A percentile compares a stretch with the other conserved stretches of the same genome.
These are phyloP conservation scores for Hexactinellida sp. DNA, from an alignment of 37 sponge, comb jelly and placozoan genomes.

Conservation along the genomic window DNA sequence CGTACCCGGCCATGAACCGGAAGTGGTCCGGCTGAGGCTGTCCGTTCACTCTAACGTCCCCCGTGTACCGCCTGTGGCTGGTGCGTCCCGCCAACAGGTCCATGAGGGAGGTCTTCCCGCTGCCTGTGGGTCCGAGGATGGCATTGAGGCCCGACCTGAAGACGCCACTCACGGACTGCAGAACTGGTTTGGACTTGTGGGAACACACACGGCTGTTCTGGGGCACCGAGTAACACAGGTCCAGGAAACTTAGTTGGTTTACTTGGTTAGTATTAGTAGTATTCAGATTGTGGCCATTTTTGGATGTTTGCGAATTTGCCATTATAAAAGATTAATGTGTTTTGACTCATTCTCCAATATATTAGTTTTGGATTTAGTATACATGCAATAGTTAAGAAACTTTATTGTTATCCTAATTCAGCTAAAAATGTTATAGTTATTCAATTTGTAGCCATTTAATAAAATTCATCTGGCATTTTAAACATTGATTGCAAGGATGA, in stretches of 20 bases:
- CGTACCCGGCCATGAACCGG: constrained; percentile 52
- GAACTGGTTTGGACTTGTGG: not conserved
- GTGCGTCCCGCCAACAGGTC: constrained; percentile 60
- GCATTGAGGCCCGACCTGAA: not conserved
- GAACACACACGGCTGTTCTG: not conserved
- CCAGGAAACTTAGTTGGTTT: not conserved
- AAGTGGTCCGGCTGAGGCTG: constrained; percentile 31
- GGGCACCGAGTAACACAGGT: not conserved
- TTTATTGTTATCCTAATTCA: too few relatives aligned
- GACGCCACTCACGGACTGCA: not conserved
- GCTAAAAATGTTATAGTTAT: too few relatives aligned
- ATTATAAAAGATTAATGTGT: not conserved
- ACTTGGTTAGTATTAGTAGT: too few relatives aligned
- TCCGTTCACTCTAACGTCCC: constrained; percentile 38
- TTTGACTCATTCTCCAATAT: not conserved
- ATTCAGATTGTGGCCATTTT: not conserved
- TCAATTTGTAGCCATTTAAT: too few relatives aligned
- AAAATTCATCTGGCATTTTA: too few relatives aligned
- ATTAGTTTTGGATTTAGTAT: too few relatives aligned
- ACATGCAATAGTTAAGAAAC: too few relatives aligned
- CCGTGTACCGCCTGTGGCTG: constrained; percentile 14
- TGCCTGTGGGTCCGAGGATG: not conserved
- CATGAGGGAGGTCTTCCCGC: constrained; percentile 18
- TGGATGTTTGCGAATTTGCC: not conserved
- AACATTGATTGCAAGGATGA: too few relatives aligned